phyloP scores from a whole-genome alignment of 2,888 invertebrate species.

The Xylocampa areola region DNA sequence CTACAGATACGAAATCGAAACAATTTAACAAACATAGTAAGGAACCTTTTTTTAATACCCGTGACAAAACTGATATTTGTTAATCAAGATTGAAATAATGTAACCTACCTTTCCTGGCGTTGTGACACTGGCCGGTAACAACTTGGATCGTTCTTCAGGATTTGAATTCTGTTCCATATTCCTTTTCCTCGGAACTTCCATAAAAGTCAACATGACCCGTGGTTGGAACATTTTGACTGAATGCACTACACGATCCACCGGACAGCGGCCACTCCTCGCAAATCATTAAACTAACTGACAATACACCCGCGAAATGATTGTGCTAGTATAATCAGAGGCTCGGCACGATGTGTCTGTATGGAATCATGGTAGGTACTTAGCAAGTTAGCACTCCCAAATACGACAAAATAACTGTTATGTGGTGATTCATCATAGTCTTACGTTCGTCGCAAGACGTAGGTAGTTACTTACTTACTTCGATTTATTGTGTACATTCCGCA shows the following conservation, averaged over 20 bases:
- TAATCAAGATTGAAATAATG: neutral
- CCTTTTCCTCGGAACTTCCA: constrained; percentile 50
- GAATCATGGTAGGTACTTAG: constrained; percentile 6
- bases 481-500: neutral
- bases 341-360: constrained; percentile 27
- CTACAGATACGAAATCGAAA: no score
- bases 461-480: neutral
- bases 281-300: constrained; percentile 56
- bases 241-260: constrained; percentile 41
- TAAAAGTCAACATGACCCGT: constrained; percentile 57
- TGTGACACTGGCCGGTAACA: constrained; percentile 27
- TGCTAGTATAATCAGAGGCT: constrained; percentile 36
- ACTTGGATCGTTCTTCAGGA: constrained; percentile 44
- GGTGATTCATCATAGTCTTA: constrained; percentile 21
- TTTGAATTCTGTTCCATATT: constrained; percentile 21
- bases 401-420: constrained; percentile 18
- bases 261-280: constrained; percentile 52
- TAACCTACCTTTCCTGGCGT: constrained; percentile 23
- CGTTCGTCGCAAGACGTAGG: neutral
- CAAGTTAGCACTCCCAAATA: constrained; percentile 25
- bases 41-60: no score
- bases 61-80: no score
- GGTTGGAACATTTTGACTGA: constrained; percentile 59
- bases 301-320: constrained; percentile 56
- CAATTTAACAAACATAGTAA: no score